phyloP scores from a whole-genome alignment of 92 coral and sea anemone genomes.

The Pocillopora meandrina region DNA sequence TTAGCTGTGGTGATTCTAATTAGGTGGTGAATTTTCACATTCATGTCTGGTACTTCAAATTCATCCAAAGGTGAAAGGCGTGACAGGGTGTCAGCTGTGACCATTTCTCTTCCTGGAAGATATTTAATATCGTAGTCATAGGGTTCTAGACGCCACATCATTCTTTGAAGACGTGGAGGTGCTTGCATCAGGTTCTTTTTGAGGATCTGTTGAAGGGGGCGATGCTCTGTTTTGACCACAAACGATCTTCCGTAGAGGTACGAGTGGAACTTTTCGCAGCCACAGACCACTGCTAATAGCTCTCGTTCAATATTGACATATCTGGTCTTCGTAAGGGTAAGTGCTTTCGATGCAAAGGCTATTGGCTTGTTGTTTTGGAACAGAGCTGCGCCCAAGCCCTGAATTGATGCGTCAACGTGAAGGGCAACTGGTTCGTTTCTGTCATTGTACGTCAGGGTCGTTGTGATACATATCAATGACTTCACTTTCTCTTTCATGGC shows the following conservation, averaged over 20 bases:
- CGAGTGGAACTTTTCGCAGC: constrained; percentile 46
- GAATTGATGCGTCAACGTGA: constrained; percentile 36
- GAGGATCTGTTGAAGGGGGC: background rate
- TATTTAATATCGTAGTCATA: background rate
- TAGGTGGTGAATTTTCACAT: background rate
- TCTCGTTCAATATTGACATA: constrained; percentile 35
- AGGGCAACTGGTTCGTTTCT: constrained; percentile 14
- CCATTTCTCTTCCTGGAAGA: constrained; percentile 1
- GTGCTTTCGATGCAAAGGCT: constrained; percentile 44
- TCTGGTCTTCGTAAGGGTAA: constrained; percentile 28
- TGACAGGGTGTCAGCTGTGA: background rate
- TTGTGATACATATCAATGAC: too few relatives aligned
- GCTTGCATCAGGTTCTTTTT: too few relatives aligned
- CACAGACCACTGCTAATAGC: background rate
- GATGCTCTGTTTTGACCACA: constrained; percentile 39
- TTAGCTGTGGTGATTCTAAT: constrained; percentile 7
- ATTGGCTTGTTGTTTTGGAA: constrained; percentile 38
- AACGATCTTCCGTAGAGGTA: constrained; percentile 44
- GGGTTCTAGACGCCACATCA: constrained; percentile 2
- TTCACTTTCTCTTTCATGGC: too few relatives aligned
- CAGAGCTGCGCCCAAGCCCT: constrained; percentile 30
- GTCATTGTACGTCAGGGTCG: too few relatives aligned
- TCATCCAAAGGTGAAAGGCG: background rate
- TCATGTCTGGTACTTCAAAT: background rate
- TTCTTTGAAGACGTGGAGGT: too few relatives aligned